phyloP scores from a whole-genome alignment of 2,797 vertebrate species.

The Rhinophrynus dorsalis region DNA sequence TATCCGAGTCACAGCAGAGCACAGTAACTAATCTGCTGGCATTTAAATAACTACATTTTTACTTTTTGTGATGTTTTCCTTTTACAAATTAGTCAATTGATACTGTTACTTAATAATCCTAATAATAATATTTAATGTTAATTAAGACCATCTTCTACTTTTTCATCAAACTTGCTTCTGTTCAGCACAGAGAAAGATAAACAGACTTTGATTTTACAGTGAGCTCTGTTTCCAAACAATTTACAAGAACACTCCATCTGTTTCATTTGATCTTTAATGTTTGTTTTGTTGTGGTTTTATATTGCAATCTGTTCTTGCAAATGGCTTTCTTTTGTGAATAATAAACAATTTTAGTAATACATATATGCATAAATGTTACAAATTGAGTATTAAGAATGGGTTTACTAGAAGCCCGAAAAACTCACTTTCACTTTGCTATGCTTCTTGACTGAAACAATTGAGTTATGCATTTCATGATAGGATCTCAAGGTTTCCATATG shows the following conservation, averaged over 20 bases:
- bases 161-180: background rate
- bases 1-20: no score
- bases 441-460: no score
- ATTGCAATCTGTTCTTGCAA: constrained; percentile 45
- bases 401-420: background rate
- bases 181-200: constrained; percentile 22
- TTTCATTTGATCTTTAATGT: constrained; percentile 42
- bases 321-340: constrained; percentile 33
- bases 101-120: no score
- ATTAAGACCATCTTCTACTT: background rate
- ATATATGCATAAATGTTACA: background rate
- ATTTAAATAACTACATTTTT: no score
- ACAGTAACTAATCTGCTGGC: no score
- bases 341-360: constrained; percentile 28
- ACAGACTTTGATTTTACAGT: constrained; percentile 43
- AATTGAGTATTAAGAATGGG: background rate
- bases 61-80: no score
- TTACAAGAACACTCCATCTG: constrained; percentile 49
- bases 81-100: no score
- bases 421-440: no score
- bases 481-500: no score
- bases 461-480: no score
- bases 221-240: constrained; percentile 42
- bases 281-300: constrained; percentile 42
- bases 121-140: no score